A percentile compares a stretch with the other conserved stretches of the same genome.
Evolutionary conservation across 2,888 invertebrate species (phyloP).

Genomic region (Carcina quercana): DNA sequence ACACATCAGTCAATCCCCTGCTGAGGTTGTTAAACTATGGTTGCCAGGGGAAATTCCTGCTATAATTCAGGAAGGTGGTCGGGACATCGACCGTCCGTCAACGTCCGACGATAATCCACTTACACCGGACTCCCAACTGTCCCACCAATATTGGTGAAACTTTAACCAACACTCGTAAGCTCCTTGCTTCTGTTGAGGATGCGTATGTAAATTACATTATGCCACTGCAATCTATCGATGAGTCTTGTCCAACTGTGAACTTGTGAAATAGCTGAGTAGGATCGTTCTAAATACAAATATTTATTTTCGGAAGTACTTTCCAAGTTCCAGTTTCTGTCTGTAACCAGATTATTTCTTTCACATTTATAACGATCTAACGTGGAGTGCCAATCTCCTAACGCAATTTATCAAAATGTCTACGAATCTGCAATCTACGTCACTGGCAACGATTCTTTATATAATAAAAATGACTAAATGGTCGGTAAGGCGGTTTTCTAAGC

Average conservation of each 20-base stretch:
- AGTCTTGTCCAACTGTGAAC: neutral
- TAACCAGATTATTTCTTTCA: too few species aligned
- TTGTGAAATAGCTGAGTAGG: neutral
- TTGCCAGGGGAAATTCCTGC: slow-evolving; percentile 1
- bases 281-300: neutral
- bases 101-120: slow-evolving; percentile 39
- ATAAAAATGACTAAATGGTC: too few species aligned
- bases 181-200: slow-evolving; percentile 29
- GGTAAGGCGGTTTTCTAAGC: too few species aligned
- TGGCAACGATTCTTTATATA: too few species aligned
- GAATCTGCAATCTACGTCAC: too few species aligned
- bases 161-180: slow-evolving; percentile 19
- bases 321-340: too few species aligned
- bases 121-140: slow-evolving; percentile 27
- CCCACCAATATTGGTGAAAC: slow-evolving; percentile 32
- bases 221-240: neutral
- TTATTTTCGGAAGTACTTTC: neutral
- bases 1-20: neutral
- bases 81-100: slow-evolving; percentile 29
- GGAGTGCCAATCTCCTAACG: too few species aligned
- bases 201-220: slow-evolving; percentile 9
- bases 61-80: slow-evolving; percentile 1
- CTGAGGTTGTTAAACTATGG: neutral
- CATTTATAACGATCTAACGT: too few species aligned
- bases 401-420: too few species aligned